Base-by-base conservation (phyloP, 2,797 vertebrate species). In the Pelodytes ibericus region DNA sequence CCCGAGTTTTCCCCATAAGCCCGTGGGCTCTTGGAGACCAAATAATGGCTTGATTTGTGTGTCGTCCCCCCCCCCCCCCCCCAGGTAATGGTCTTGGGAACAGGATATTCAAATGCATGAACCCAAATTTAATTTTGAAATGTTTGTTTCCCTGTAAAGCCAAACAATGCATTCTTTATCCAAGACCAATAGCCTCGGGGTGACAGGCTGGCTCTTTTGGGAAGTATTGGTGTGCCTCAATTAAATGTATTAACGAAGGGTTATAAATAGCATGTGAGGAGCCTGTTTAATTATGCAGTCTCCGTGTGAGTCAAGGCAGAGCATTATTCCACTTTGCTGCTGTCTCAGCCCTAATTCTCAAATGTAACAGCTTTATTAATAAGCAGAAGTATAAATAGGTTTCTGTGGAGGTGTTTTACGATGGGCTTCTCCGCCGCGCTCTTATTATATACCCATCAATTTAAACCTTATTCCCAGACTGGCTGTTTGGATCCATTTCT, bases 101-200 rank as follows among this genome's bases (percentile, higher is more conserved):
- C 33, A 1, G 15, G 10, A 15, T 1, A 44, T 44, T 10, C 13
- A 13, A 44, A 13, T 44, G 18, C 9, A 16, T 11, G 41, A 2
- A 44, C 13, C 7, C 1, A 3, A 44, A 44, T 44, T 44, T 44
- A 44, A 1, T 10, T 44, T 16, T 44, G 41, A 16, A 3, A 44
- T 44, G 13, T 44, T 44, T 20, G 18, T 58, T 26, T 58, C 18
- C 29, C 58, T 30, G 18, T 61, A 61, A n/a, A n/a, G 26, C 57
- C n/a, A 13, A 53, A 75, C 66, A 75, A 75, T 63, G 15, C 44
- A 1, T 57, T 16, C 73, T 75, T 75, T 75, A 69, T 75, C 2
- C 5, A 3, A 3, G 24, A 60, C 53, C 13, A 27, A 61, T 33
- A 20, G 41, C 65, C 20, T 6, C 22, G 18, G 33, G 36, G 16